Evolutionary conservation across 2,888 invertebrate genomes (phyloP).

Genomic region (Cynaeus angustus): DNA sequence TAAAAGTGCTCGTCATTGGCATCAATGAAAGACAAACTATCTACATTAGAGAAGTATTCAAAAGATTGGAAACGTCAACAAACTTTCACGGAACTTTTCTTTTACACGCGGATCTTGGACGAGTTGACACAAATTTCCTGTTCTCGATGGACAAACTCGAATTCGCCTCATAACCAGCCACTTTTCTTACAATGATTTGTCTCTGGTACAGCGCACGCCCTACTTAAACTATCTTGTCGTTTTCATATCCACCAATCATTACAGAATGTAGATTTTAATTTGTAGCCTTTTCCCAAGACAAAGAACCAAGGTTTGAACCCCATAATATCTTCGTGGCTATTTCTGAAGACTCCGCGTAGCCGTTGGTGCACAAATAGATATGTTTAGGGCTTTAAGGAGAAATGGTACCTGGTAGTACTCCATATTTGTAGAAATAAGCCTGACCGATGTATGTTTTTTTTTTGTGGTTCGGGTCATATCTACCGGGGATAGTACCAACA

Average conservation of each 20-base stretch:
- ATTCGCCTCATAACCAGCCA: neutral
- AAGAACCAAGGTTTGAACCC: neutral
- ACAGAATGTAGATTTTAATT: neutral
- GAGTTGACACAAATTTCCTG: conserved; percentile 15
- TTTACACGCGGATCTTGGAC: neutral
- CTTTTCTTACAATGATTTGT: conserved; percentile 4
- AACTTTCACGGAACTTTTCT: too few species aligned
- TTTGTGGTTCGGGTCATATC: too few species aligned
- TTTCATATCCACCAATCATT: neutral
- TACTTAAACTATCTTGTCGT: neutral
- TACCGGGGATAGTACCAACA: conserved; percentile 51
- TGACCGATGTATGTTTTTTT: conserved; percentile 50
- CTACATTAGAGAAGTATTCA: too few species aligned
- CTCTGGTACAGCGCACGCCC: conserved; percentile 2
- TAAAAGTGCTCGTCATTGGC: too few species aligned
- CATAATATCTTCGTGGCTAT: neutral
- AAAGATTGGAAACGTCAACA: too few species aligned
- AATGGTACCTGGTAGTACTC: neutral
- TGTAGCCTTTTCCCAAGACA: neutral
- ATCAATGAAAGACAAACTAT: too few species aligned
- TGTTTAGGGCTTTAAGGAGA: neutral
- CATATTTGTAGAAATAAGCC: conserved; percentile 31
- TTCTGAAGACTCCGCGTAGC: neutral
- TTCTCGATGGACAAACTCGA: neutral
- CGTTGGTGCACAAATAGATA: neutral